Evolutionary conservation across 2,888 invertebrate species (phyloP).

Genomic region (Morpho helenor): DNA sequence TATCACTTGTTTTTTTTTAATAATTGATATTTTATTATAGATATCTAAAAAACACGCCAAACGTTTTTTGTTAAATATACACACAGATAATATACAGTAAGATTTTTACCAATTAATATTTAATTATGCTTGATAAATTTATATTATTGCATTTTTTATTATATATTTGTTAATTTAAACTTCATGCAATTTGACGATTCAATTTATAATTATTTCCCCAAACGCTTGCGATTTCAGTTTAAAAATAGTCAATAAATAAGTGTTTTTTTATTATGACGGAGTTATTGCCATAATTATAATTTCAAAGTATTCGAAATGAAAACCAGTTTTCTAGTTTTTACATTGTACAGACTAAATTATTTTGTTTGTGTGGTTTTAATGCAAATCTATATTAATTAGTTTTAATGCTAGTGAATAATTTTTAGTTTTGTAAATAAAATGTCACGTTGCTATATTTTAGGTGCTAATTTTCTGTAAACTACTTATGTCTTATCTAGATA

Average conservation of each 20-base stretch:
- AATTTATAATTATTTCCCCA: slow-evolving; percentile 23
- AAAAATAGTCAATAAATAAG: slow-evolving; percentile 35
- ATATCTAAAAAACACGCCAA: slow-evolving; percentile 7
- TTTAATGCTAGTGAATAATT: slow-evolving; percentile 58
- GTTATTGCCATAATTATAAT: slow-evolving; percentile 67
- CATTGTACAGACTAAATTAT: slow-evolving; percentile 74
- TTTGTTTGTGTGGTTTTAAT: slow-evolving; percentile 62
- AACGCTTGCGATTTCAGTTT: slow-evolving; percentile 17
- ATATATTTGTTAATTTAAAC: slow-evolving; percentile 12
- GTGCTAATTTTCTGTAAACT: slow-evolving; percentile 61
- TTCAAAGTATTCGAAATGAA: slow-evolving; percentile 43
- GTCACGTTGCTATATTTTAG: slow-evolving; percentile 68
- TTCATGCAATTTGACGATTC: slow-evolving; percentile 14
- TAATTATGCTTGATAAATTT: background rate
- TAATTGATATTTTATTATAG: slow-evolving; percentile 12
- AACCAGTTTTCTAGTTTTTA: slow-evolving; percentile 56
- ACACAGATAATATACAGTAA: background rate
- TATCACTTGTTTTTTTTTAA: slow-evolving; percentile 12
- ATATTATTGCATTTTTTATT: slow-evolving; percentile 3
- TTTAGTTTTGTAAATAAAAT: slow-evolving; percentile 68
- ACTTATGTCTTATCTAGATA: slow-evolving; percentile 37
- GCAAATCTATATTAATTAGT: slow-evolving; percentile 60
- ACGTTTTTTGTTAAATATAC: slow-evolving; percentile 1
- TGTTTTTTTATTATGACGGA: slow-evolving; percentile 32
- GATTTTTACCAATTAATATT: background rate